Evolutionary conservation across 92 coral and sea anemone genomes (phyloP), one percentile per base, ranked within the genome.

Genomic region (Montipora capitata): DNA sequence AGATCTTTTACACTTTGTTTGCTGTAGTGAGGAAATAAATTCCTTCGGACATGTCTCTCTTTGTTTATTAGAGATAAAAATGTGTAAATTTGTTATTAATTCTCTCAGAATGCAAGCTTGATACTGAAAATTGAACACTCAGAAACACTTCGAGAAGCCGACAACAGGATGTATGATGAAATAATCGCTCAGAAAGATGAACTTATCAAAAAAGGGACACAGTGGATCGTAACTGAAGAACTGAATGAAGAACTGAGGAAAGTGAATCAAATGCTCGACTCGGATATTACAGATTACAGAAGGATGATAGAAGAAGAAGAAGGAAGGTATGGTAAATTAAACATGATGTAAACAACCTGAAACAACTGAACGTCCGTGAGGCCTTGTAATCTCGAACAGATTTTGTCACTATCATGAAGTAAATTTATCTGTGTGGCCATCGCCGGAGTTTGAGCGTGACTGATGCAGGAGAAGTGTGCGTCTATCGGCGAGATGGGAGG

Each of bases 281-380:
- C 90, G 96, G 99, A 96, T 77, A 91, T 96, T 8, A 89, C 83
- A 17, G 99, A 95, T 3, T 96, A 96, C 77, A 92, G 97, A 56
- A 96, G 92, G 80, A 78, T 96, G 76, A 74, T 96, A 59, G 97
- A 96, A 74, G 96, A 94, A 13, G 99, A 96, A 57, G 99, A 96
- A 79, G 80, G 83, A 44, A 96, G 99, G 99, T 96, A 54, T 51
- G 68, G 14, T 2, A 68, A 68, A 38, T 43, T 67, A 16, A 20
- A 38, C 39, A 16, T 20, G 0, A 49, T 49, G 56, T 49, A 5
- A 49, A 49, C 27, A 20, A 20, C 27, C 27, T 20, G 0, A 20
- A 20, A 20, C 56, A 49, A 49, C 54, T 49, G 54, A 49, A 49
- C 54, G 54, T 9, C 54, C 54, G 54, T 9, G 54, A 49, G 9